phyloP scores from a whole-genome alignment of 2,888 invertebrate genomes.

The Onthophagus sagittarius region DNA sequence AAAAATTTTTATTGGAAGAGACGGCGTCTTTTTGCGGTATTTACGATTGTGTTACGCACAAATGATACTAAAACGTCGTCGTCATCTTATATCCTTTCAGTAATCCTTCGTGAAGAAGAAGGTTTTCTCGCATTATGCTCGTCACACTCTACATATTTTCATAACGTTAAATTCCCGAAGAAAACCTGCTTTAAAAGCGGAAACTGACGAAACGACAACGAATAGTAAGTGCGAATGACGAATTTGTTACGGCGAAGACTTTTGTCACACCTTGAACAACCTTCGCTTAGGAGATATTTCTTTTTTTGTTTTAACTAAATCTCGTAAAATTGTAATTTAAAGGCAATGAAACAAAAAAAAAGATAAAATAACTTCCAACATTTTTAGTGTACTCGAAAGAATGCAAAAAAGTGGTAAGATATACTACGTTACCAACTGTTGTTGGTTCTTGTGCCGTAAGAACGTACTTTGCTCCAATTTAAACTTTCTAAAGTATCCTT shows the following conservation, averaged over 20 bases:
- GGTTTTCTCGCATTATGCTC: slow-evolving; percentile 9
- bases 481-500: background rate
- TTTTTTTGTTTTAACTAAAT: background rate
- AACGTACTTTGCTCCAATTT: background rate
- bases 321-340: background rate
- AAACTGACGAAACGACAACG: background rate
- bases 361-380: too few relatives aligned
- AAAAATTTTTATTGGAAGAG: too few relatives aligned
- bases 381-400: too few relatives aligned
- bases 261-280: background rate
- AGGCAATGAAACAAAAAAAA: too few relatives aligned
- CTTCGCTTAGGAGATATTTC: background rate
- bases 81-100: background rate
- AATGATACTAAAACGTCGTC: background rate
- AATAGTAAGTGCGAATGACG: background rate
- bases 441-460: background rate
- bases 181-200: background rate
- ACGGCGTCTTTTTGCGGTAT: too few relatives aligned
- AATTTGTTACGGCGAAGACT: background rate
- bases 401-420: too few relatives aligned
- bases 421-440: background rate
- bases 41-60: too few relatives aligned
- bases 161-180: background rate
- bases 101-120: background rate
- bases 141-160: slow-evolving; percentile 13